phyloP scores from a whole-genome alignment of 37 sponge, comb jelly and placozoan genomes.

The Axinella damicornis region DNA sequence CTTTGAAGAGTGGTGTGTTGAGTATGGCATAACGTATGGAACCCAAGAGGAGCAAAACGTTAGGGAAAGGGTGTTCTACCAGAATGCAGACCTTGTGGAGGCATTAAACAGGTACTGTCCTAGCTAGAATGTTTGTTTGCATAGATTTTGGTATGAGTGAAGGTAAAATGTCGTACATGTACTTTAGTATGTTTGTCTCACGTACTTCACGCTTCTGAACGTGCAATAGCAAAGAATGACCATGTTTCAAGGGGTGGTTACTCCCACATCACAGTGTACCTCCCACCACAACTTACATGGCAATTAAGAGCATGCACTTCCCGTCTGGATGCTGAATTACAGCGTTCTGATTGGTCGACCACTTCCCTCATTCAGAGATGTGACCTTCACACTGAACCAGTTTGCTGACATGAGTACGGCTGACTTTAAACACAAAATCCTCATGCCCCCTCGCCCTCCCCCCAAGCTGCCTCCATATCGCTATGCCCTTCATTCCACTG shows the following conservation, averaged over 20 bases:
- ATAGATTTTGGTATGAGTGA: no score
- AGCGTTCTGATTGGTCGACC: no score
- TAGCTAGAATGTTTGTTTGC: neutral
- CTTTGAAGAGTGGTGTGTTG: slow-evolving; percentile 39
- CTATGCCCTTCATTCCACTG: neutral
- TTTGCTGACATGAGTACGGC: slow-evolving; percentile 78
- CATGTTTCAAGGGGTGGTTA: no score
- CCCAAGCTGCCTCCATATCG: neutral
- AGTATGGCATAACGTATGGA: slow-evolving; percentile 33
- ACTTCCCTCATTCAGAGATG: slow-evolving; percentile 29
- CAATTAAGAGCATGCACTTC: neutral
- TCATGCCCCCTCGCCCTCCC: slow-evolving; percentile 61
- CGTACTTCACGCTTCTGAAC: no score
- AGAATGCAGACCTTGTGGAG: slow-evolving; percentile 37
- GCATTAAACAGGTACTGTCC: slow-evolving; percentile 38
- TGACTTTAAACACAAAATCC: slow-evolving; percentile 72
- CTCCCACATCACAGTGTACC: neutral
- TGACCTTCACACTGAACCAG: slow-evolving; percentile 69
- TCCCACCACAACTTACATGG: neutral
- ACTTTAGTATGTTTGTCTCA: no score
- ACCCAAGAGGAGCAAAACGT: slow-evolving; percentile 10
- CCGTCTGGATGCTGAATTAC: neutral
- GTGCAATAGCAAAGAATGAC: no score
- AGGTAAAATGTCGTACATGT: no score
- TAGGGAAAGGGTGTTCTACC: slow-evolving; percentile 10